Base-by-base conservation (phyloP, 2,888 invertebrate genomes). In the Machimus atricapillus region DNA sequence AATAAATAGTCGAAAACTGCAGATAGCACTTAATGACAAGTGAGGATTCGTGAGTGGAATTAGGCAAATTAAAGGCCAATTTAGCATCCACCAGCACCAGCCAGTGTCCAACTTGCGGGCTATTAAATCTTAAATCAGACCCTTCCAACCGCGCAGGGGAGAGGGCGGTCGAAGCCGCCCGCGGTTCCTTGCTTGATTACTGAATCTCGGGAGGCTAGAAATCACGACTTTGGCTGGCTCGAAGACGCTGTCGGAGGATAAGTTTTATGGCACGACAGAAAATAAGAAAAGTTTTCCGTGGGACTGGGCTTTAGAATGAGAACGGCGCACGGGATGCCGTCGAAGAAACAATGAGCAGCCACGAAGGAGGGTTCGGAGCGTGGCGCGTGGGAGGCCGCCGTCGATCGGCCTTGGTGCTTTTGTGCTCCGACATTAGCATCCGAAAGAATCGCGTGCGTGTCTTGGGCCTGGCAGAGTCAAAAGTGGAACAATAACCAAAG, bases 341-440 rank as follows among this genome's bases (percentile, higher is more conserved):
- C 66, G 66, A 66, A 66, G 74, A 85, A 46, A 85, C 85, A 86
- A 77, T 77, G 37, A 37, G 40, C 31, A 77, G 34, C 76, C 34
- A n/a, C 37, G 43, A 46, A 19, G 58, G 31, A 40, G 77, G 77
- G 56, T 27, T 56, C 56, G 77, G 34, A 86, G 58, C 52, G 77
- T 86, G 86, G 86, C 86, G 86, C 86, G 86, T 86, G 86, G 86
- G 86, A 86, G 86, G 86, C 86, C 86, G 77, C 86, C 85, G 85
- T 23, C n/a, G 52, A n/a, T 66, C 85, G 46, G 76, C 85, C 76
- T 85, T 74, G 85, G 27, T 31, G 23, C 6, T 77, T 85, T 66
- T 19, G 23, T 73, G 23, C 23, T 58, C 34, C 27, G 19, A 14
- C 58, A 43, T 34, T 82, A 27, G 9, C 58, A 82, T 37, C 58